Base-by-base conservation (phyloP, 2,888 invertebrate species). In the Chrysolina americana region DNA sequence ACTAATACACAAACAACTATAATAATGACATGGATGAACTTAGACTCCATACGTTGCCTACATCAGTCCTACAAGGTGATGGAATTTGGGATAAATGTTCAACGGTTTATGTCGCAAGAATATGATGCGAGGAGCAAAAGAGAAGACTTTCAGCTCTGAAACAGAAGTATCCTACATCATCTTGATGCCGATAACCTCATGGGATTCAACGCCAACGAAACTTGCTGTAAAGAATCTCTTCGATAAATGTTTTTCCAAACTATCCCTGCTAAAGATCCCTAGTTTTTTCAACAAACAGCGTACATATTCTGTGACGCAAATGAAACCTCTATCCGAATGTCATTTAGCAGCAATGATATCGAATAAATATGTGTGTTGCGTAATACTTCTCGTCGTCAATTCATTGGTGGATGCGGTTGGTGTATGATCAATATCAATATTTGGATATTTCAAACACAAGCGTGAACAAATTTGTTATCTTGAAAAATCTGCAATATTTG, bases 391-490 rank as follows among this genome's bases (percentile, higher is more conserved):
- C 23, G n/a, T 6, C 59, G 21, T 53, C 53, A 53, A 53, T 23
- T 53, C 53, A 53, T 53, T 53, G 21, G 23, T 53, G 53, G 53
- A 21, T 53, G 53, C 21, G 17, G 53, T 15, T n/a, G 4, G 19
- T 53, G 59, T 59, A 59, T 59, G 59, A 59, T 59, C 59, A 59
- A 59, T 59, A 59, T 59, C 28, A 59, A 59, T 59, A 59, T 59
- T 59, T 59, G 59, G 23, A 28, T 59, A 36, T 59, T 59, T 59
- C 28, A 59, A 59, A 59, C 28, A 59, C 28, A n/a, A 53, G 59
- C 36, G 59, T 59, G 59, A 59, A 59, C 59, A 36, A 15, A 17
- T 23, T 59, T 53, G 53, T 59, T 59, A 59, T 59, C 59, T 59
- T 59, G 59, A 59, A 59, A n/a, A 59, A 59, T 59, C 59, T 59